Conservation (phyloP, 1,140 invertebrate genomes). For the Conus ventricosus region DNA sequence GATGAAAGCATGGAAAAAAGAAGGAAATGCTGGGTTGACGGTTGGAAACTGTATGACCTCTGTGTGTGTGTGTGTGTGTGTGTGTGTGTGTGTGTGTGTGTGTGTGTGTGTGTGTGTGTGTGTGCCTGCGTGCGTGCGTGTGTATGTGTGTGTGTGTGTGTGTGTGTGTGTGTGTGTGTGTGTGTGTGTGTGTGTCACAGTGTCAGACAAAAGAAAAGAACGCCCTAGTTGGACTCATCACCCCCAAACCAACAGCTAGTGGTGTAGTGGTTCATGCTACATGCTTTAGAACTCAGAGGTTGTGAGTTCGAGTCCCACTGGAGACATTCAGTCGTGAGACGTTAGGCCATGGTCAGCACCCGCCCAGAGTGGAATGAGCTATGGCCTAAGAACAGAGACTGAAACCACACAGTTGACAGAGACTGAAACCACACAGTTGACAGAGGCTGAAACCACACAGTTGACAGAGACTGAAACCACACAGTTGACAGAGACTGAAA, state of each 20-base stretch:
- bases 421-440: no score
- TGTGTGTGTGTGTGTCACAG: background rate
- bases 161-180: slow-evolving; percentile 16
- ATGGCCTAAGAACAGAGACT: no score
- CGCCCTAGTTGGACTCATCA: no score
- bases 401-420: no score
- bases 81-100: slow-evolving; percentile 27
- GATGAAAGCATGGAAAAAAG: background rate
- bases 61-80: background rate
- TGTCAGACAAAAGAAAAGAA: background rate
- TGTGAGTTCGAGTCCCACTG: background rate
- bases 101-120: slow-evolving; percentile 20
- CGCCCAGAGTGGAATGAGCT: no score
- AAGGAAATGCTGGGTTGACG: background rate
- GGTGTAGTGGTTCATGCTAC: background rate
- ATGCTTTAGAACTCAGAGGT: background rate
- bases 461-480: no score
- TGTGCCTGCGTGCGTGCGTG: background rate
- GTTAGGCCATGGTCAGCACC: no score
- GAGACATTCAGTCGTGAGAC: no score
- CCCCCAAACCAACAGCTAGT: background rate
- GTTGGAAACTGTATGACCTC: no score
- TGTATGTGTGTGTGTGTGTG: slow-evolving; percentile 1
- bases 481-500: no score
- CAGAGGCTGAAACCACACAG: no score